Conservation (phyloP, 2,113 vertebrate species). For the Cebus imitator region DNA sequence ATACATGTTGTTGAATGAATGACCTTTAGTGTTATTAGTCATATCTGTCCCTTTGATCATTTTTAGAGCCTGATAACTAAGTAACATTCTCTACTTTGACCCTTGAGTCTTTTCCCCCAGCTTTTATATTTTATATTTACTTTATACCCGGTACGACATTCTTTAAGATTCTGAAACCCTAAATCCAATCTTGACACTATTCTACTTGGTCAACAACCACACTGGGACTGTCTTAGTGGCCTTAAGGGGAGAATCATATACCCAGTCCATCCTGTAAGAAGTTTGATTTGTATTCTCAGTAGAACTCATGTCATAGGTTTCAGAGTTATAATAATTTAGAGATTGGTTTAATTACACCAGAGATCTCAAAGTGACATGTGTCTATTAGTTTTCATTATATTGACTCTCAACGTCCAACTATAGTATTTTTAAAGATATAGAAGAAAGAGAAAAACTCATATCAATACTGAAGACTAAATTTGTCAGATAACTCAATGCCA, state of each 20-base stretch:
- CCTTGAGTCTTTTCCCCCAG: background rate
- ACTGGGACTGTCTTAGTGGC: background rate
- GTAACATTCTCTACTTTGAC: background rate
- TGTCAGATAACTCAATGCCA: background rate
- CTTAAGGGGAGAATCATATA: background rate
- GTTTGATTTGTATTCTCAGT: background rate
- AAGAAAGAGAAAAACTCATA: background rate
- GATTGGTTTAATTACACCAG: background rate
- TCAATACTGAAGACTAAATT: background rate
- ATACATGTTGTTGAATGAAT: background rate
- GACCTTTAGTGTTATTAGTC: background rate
- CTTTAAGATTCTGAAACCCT: background rate
- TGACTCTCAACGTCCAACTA: background rate
- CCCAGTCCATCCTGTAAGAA: background rate
- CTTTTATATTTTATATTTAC: background rate
- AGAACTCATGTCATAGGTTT: background rate
- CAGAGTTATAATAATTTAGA: background rate
- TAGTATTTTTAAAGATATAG: background rate
- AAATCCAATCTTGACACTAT: background rate
- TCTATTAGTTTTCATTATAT: background rate
- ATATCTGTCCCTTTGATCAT: background rate
- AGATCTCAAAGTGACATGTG: background rate
- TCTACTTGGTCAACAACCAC: background rate
- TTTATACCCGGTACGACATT: background rate
- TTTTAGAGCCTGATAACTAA: background rate